Base-by-base conservation (phyloP, 1,140 invertebrate species). In the Ooceraea biroi region DNA sequence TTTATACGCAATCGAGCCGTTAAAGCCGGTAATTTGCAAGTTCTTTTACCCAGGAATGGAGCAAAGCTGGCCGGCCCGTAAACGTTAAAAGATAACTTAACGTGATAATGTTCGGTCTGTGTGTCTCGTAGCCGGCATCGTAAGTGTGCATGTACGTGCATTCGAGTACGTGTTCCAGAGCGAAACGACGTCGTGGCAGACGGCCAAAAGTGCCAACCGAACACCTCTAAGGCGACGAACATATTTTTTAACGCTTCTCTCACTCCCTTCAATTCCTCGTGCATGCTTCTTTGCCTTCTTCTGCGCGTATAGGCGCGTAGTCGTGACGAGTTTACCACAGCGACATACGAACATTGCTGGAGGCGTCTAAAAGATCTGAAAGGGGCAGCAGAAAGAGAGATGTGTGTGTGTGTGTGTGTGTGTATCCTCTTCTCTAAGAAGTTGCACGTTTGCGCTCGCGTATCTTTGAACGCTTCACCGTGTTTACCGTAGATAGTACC, bases 221-320 rank as follows among this genome's bases (percentile, higher is more conserved):
- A 60, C 69, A 46, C 22, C 63, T 72, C 22, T 48, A 82, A 73
- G 66, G 22, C 22, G 72, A 50, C 46, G 58, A 57, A 82, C 63
- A 84, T 82, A 86, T 82, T 85, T 85, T 85, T 85, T 55, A 80
- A 76, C 44, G 44, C 48, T 55, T 41, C 17, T 14, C 30, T 44
- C 36, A 7, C 46, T 46, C 44, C 14, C 12, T 50, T 25, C 36
- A 22, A 11, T 41, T 22, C 30, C 30, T 27, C 76, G 7, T 5
- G n/a, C 5, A 27, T n/a, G 17, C 48, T 44, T 57, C 61, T 73
- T 50, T 8, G 60, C 27, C 19, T 14, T 74, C 36, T 52, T 52
- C 17, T 25, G 17, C 14, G 25, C 27, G 12, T 58, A 46, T 10
- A 57, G 14, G n/a, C 71, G 55, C 27, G 22, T 27, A 19, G 25